Percentiles rank a stretch among this genome's conserved stretches.
phyloP scores from a whole-genome alignment of 2,113 vertebrate genomes.

The Planiliza haematocheilus region DNA sequence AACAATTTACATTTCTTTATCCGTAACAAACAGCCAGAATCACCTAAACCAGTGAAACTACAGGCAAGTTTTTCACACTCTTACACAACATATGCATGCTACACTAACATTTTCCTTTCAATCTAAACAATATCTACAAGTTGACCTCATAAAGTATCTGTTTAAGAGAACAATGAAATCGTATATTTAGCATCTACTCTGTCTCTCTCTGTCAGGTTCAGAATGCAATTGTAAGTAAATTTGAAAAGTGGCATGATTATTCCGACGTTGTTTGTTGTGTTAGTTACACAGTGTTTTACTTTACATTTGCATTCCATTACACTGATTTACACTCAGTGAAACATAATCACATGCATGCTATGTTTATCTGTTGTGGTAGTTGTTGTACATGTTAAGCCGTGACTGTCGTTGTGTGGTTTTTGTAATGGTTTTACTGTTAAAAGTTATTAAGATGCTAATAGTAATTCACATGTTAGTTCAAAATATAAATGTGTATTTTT shows the following conservation, averaged over 20 bases:
- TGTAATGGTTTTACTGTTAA: conserved; percentile 28
- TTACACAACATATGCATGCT: conserved; percentile 72
- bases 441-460: not conserved
- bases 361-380: conserved; percentile 21
- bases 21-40: conserved; percentile 93
- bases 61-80: conserved; percentile 92
- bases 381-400: conserved; percentile 5
- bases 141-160: not conserved
- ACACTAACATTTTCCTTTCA: conserved; percentile 50
- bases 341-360: conserved; percentile 35
- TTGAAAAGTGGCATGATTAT: conserved; percentile 48
- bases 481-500: not conserved
- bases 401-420: conserved; percentile 7
- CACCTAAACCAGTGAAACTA: conserved; percentile 93
- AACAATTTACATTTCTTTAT: conserved; percentile 91
- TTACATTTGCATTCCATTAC: conserved; percentile 15
- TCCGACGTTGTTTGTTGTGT: not conserved
- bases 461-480: not conserved
- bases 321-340: conserved; percentile 24
- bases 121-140: conserved; percentile 5
- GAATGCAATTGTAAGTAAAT: conserved; percentile 76
- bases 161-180: conserved; percentile 2
- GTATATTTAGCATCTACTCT: conserved; percentile 50
- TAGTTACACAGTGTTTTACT: conserved; percentile 21
- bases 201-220: conserved; percentile 66